Conservation (phyloP, 2,888 invertebrate species). For the Erebia epiphron region DNA sequence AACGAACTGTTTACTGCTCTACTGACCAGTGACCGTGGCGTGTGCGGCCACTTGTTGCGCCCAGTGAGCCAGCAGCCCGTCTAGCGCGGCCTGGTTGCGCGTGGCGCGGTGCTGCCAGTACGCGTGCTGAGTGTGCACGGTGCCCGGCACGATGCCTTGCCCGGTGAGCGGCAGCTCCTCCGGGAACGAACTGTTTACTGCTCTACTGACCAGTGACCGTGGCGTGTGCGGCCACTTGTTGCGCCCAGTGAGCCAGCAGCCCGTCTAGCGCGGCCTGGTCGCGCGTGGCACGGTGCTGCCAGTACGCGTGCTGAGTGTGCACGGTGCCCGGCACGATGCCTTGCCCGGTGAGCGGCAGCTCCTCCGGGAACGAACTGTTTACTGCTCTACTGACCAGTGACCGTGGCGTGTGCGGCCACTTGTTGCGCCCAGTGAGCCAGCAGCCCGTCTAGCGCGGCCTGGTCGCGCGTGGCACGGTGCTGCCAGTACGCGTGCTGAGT, state of each 20-base stretch:
- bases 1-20: slow-evolving; percentile 82
- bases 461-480: slow-evolving; percentile 86
- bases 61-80: slow-evolving; percentile 85
- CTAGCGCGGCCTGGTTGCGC: slow-evolving; percentile 84
- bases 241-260: slow-evolving; percentile 85
- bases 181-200: slow-evolving; percentile 78
- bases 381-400: slow-evolving; percentile 37
- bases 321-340: too few species aligned
- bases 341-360: too few species aligned
- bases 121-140: slow-evolving; percentile 80
- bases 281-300: slow-evolving; percentile 85
- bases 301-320: slow-evolving; percentile 82
- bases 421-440: slow-evolving; percentile 85
- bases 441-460: slow-evolving; percentile 81
- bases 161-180: too few species aligned
- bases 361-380: too few species aligned
- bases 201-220: slow-evolving; percentile 79
- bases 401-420: slow-evolving; percentile 79
- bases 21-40: slow-evolving; percentile 80
- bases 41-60: slow-evolving; percentile 83
- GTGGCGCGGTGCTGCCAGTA: slow-evolving; percentile 86
- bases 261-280: slow-evolving; percentile 83
- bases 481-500: slow-evolving; percentile 84
- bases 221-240: slow-evolving; percentile 83
- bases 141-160: too few species aligned